phyloP scores from a whole-genome alignment of 2,797 vertebrate genomes.

The Poecilia velifera region DNA sequence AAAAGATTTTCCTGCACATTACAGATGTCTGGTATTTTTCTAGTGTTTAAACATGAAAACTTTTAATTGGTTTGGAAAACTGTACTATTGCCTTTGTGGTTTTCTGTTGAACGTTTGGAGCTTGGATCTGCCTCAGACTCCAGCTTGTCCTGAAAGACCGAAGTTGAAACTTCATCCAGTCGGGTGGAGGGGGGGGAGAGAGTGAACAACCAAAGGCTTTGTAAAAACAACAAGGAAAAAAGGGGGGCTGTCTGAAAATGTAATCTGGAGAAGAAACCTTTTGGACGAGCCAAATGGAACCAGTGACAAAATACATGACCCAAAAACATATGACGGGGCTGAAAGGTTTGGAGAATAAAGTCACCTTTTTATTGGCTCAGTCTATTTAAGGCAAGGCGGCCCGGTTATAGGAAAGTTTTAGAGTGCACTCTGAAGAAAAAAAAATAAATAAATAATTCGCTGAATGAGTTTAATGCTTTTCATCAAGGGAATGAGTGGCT shows the following conservation, averaged over 20 bases:
- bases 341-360: constrained; percentile 30
- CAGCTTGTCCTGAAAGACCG: background rate
- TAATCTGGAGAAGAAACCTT: constrained; percentile 59
- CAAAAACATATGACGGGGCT: constrained; percentile 59
- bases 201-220: constrained; percentile 22
- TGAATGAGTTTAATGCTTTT: constrained; percentile 10
- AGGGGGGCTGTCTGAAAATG: constrained; percentile 34
- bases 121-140: background rate
- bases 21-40: background rate
- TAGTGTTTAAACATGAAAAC: background rate
- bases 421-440: background rate
- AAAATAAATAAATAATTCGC: constrained; percentile 6
- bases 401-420: constrained; percentile 39
- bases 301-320: constrained; percentile 43
- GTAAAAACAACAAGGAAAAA: background rate
- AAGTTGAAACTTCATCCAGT: constrained; percentile 21
- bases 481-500: constrained; percentile 3
- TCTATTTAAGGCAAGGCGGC: constrained; percentile 40
- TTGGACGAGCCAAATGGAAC: constrained; percentile 45
- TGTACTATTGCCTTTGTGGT: background rate
- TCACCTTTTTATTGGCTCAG: constrained; percentile 38
- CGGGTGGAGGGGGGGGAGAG: constrained; percentile 11
- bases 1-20: background rate
- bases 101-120: constrained; percentile 6
- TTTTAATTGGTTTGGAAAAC: background rate